phyloP scores from a whole-genome alignment of 2,888 invertebrate species.

The Drosophila vallismaia region DNA sequence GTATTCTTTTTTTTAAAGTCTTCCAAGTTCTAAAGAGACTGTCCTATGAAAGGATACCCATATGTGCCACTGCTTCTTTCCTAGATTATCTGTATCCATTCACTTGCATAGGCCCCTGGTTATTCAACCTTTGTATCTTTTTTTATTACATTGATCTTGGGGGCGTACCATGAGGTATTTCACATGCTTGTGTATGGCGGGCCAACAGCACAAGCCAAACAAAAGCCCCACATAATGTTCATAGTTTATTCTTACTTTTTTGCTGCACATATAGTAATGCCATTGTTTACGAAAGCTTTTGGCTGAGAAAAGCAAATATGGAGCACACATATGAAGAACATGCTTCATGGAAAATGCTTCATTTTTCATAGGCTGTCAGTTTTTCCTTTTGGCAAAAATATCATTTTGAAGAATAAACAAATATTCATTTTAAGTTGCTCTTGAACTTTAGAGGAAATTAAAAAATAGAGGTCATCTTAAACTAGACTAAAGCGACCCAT shows the following conservation, averaged over 20 bases:
- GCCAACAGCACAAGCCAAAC: slow-evolving; percentile 6
- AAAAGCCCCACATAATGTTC: slow-evolving; percentile 36
- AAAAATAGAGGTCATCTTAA: neutral
- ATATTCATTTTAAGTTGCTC: slow-evolving; percentile 13
- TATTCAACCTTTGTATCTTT: slow-evolving; percentile 1
- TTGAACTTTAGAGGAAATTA: slow-evolving; percentile 16
- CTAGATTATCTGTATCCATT: slow-evolving; percentile 10
- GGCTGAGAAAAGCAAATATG: slow-evolving; percentile 26
- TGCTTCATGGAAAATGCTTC: slow-evolving; percentile 9
- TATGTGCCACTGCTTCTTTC: neutral
- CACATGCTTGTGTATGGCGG: slow-evolving; percentile 3
- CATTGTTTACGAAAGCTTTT: slow-evolving; percentile 34
- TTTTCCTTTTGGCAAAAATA: slow-evolving; percentile 11
- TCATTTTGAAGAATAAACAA: neutral
- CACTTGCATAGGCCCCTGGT: neutral
- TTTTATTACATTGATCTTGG: slow-evolving; percentile 20
- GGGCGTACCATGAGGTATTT: slow-evolving; percentile 8
- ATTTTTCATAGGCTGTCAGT: slow-evolving; percentile 26
- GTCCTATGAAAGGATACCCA: neutral
- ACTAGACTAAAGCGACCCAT: neutral
- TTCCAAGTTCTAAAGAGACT: neutral
- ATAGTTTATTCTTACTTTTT: slow-evolving; percentile 19
- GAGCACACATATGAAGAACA: slow-evolving; percentile 6
- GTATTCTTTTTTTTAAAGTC: neutral
- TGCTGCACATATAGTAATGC: slow-evolving; percentile 34